phyloP scores from a whole-genome alignment of 1,140 invertebrate species.

The Temnothorax nylanderi region DNA sequence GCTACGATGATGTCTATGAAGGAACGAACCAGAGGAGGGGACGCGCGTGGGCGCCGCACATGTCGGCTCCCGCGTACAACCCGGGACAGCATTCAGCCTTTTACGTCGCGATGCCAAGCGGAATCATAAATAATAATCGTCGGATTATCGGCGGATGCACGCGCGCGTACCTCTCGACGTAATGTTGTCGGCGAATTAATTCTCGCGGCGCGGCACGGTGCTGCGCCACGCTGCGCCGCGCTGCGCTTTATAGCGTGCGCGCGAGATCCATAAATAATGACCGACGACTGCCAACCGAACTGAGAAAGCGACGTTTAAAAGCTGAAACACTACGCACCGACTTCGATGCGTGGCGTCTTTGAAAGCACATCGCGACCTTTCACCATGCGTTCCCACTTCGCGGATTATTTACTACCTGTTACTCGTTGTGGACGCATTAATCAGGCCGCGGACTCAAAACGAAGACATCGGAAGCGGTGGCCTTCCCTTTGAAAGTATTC shows the following conservation, averaged over 20 bases:
- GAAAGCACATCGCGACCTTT: constrained; percentile 48
- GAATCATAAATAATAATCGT: constrained; percentile 83
- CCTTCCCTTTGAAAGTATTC: neutral
- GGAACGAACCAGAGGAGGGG: neutral
- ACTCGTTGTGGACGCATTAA: neutral
- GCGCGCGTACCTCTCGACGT: constrained; percentile 12
- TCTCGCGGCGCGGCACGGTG: constrained; percentile 32
- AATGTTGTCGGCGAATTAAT: constrained; percentile 70
- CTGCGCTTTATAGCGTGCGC: constrained; percentile 26
- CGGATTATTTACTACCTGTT: constrained; percentile 21
- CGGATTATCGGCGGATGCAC: constrained; percentile 76
- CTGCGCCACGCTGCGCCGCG: constrained; percentile 16
- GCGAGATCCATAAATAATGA: constrained; percentile 68
- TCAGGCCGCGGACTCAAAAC: neutral
- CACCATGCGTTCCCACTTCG: neutral
- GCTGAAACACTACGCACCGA: constrained; percentile 32
- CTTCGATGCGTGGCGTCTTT: constrained; percentile 2
- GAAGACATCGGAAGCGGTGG: neutral
- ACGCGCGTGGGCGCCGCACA: constrained; percentile 73
- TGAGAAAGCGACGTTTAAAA: constrained; percentile 68
- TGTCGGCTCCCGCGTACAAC: constrained; percentile 57
- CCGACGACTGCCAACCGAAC: constrained; percentile 56
- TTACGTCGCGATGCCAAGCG: constrained; percentile 69
- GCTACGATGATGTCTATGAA: constrained; percentile 45
- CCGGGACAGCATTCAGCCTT: constrained; percentile 75